phyloP scores from a whole-genome alignment of 2,797 vertebrate genomes.

The Varecia variegata region DNA sequence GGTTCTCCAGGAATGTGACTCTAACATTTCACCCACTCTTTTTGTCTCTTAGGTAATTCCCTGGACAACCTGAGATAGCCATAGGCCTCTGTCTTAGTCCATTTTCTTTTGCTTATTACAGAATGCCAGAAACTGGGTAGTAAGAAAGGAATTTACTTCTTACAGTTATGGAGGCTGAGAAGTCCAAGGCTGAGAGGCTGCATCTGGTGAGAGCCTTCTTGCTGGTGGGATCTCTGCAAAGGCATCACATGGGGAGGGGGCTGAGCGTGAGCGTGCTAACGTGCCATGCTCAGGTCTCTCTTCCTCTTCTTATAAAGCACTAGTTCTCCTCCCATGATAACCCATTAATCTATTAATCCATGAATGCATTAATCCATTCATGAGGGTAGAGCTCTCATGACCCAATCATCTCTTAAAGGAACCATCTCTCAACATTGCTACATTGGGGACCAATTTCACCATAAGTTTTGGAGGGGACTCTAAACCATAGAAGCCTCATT shows the following conservation, averaged over 20 bases:
- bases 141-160: not conserved
- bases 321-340: not conserved
- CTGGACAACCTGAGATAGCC: not conserved
- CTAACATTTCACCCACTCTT: slow-evolving; percentile 3
- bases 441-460: not conserved
- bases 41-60: not conserved
- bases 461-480: not conserved
- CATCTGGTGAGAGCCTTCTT: not conserved
- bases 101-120: not conserved
- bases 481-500: not conserved
- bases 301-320: not conserved
- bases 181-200: not conserved
- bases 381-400: not conserved
- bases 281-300: no score
- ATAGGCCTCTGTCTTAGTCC: not conserved
- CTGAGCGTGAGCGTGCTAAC: not conserved
- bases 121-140: not conserved
- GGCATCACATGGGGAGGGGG: no score
- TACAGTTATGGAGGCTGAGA: not conserved
- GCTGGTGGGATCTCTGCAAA: not conserved
- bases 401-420: not conserved
- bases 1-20: slow-evolving; percentile 4
- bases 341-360: not conserved
- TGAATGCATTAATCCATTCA: not conserved
- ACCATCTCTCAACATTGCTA: not conserved